phyloP scores from a whole-genome alignment of 2,888 invertebrate species.

The Ypsolopha scabrella region DNA sequence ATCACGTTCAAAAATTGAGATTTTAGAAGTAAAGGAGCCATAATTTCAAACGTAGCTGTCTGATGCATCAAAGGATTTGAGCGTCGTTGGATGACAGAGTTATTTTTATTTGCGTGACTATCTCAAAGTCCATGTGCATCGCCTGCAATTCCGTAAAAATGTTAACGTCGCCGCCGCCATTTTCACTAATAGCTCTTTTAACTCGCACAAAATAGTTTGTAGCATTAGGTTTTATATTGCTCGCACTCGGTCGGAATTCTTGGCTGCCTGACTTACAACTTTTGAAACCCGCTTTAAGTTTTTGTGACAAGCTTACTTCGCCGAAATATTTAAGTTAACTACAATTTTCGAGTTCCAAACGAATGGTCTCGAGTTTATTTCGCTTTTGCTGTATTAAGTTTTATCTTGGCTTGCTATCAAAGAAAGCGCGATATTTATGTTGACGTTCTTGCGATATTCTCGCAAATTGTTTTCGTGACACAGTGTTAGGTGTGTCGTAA shows the following conservation, averaged over 20 bases:
- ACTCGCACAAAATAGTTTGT: constrained; percentile 24
- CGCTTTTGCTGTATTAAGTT: background rate
- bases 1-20: no score
- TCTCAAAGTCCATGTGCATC: background rate
- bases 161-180: constrained; percentile 6
- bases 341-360: constrained; percentile 27
- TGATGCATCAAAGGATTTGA: no score
- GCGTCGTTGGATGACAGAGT: no score
- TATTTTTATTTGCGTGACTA: no score
- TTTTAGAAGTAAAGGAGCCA: no score
- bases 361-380: background rate
- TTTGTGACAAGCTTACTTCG: constrained; percentile 50
- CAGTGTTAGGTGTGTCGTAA: background rate
- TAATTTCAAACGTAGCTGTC: no score
- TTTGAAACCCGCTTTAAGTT: constrained; percentile 31
- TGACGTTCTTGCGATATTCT: no score
- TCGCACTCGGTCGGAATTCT: constrained; percentile 11
- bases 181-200: constrained; percentile 12
- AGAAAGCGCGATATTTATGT: background rate
- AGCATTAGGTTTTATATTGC: constrained; percentile 24
- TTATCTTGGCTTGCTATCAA: background rate
- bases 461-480: background rate
- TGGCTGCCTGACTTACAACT: constrained; percentile 16
- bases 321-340: constrained; percentile 37
- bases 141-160: constrained; percentile 9